phyloP scores from a whole-genome alignment of 2,113 vertebrate species.

The Athene cunicularia region DNA sequence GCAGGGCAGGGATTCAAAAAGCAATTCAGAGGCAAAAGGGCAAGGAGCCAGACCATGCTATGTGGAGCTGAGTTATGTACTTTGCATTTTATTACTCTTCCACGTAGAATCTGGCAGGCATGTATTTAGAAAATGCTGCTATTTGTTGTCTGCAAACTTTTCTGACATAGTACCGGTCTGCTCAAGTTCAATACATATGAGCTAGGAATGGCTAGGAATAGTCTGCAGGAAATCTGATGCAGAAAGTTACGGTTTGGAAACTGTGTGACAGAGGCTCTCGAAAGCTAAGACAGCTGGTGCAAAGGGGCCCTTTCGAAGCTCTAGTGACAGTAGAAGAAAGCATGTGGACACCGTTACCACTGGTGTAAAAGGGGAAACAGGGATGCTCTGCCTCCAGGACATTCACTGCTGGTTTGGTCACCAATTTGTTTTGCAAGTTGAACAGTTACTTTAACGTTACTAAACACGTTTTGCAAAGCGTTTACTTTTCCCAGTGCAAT shows the following conservation, averaged over 20 bases:
- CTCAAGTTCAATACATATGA: background rate
- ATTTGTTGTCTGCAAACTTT: background rate
- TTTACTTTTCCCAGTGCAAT: background rate
- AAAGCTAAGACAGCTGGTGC: background rate
- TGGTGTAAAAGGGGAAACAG: background rate
- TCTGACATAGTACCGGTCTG: background rate
- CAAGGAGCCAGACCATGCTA: conserved; percentile 3
- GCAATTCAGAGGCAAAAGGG: conserved; percentile 17
- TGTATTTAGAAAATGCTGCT: background rate
- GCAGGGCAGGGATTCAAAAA: conserved; percentile 33
- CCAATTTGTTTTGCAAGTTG: background rate
- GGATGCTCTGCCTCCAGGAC: background rate
- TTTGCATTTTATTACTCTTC: background rate
- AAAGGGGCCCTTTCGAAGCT: background rate
- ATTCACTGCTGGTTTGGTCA: rapidly evolving
- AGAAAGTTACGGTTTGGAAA: background rate
- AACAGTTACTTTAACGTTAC: background rate
- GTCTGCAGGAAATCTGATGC: background rate
- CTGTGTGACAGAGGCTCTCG: background rate
- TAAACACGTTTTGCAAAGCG: background rate
- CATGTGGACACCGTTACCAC: background rate
- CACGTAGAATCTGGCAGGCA: background rate
- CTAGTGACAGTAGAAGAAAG: background rate
- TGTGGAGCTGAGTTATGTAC: background rate
- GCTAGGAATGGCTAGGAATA: background rate